Conservation (phyloP, 2,113 vertebrate genomes). For the Thalassarche chlororhynchos region DNA sequence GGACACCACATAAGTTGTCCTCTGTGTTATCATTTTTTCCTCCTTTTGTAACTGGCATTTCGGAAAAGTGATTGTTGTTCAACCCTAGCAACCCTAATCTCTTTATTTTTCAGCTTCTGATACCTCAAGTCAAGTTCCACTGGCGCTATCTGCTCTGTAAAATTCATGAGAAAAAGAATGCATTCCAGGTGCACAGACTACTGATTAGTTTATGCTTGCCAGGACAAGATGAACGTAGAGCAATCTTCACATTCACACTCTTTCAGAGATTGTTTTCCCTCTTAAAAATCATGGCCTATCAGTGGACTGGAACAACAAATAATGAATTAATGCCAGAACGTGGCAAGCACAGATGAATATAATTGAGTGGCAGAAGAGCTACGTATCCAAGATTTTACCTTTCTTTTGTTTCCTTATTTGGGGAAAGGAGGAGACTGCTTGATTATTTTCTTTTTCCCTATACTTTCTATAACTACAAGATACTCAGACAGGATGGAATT, state of each 20-base stretch:
- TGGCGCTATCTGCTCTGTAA: neutral
- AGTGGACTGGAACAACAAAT: neutral
- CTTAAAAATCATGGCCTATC: neutral
- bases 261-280: neutral
- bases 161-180: neutral
- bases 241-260: neutral
- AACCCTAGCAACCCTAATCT: neutral
- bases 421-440: neutral
- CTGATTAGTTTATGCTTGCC: neutral
- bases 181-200: neutral
- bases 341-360: neutral
- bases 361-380: neutral
- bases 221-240: neutral
- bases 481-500: neutral
- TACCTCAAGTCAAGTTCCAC: neutral
- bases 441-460: neutral
- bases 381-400: neutral
- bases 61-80: neutral
- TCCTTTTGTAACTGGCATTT: neutral
- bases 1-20: neutral
- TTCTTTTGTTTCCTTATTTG: neutral
- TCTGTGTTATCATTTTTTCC: neutral
- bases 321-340: neutral
- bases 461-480: neutral
- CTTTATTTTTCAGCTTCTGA: neutral